A percentile compares a stretch with the other conserved stretches of the same genome.
Evolutionary conservation across 2,797 vertebrate genomes (phyloP).

Genomic region (Argya squamiceps): DNA sequence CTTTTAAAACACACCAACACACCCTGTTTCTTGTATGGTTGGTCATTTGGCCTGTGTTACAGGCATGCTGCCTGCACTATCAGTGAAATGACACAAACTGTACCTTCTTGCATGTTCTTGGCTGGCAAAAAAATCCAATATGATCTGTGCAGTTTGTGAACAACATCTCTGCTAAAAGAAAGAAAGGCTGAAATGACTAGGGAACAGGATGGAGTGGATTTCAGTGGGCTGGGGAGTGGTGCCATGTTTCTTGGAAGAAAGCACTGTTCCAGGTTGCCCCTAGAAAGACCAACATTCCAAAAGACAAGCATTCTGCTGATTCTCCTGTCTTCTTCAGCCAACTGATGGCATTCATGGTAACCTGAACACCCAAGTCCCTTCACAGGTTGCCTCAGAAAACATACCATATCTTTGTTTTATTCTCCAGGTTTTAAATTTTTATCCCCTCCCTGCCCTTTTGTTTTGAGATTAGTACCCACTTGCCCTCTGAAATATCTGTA

Average conservation of each 20-base stretch:
- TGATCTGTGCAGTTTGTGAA: not conserved
- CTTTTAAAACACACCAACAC: not conserved
- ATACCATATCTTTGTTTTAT: not conserved
- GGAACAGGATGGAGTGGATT: not conserved
- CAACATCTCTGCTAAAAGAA: not conserved
- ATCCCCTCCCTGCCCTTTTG: no score
- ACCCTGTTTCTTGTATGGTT: fast-evolving
- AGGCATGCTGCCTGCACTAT: not conserved
- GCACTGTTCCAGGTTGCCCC: not conserved
- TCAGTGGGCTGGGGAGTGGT: not conserved
- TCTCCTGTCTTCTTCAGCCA: not conserved
- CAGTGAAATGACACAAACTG: not conserved
- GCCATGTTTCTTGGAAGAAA: not conserved
- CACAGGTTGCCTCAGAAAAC: not conserved
- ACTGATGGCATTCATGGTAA: not conserved
- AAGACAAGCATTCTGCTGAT: not conserved
- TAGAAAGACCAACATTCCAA: not conserved
- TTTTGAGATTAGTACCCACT: not conserved
- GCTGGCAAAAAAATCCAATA: not conserved
- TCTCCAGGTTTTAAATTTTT: not conserved
- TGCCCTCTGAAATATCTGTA: not conserved
- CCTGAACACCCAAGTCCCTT: not conserved
- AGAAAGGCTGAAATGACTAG: not conserved
- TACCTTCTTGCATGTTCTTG: not conserved
- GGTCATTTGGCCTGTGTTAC: not conserved